phyloP scores from a whole-genome alignment of 2,113 vertebrate species.

The Plectropomus leopardus region DNA sequence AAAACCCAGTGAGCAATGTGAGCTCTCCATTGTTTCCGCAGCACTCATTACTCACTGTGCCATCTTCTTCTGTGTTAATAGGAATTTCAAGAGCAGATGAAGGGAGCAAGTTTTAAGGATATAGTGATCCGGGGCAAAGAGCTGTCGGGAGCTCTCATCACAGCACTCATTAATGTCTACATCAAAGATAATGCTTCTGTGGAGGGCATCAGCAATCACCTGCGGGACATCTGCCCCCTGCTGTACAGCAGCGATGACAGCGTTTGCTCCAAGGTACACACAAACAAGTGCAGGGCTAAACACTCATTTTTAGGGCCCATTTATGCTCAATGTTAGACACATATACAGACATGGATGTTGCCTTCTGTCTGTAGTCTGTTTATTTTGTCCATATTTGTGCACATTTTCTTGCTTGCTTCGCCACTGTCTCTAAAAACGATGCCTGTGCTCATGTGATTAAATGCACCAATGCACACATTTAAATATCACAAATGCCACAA shows the following conservation, averaged over 20 bases:
- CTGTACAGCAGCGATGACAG: conserved; percentile 97
- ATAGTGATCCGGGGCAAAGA: conserved; percentile 94
- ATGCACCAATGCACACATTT: too few relatives aligned
- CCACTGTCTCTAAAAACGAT: too few relatives aligned
- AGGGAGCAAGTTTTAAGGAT: conserved; percentile 94
- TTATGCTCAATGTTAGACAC: too few relatives aligned
- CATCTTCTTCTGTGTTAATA: conserved; percentile 59
- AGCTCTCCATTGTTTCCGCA: background rate
- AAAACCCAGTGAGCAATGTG: background rate
- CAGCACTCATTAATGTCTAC: conserved; percentile 96
- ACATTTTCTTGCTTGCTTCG: too few relatives aligned
- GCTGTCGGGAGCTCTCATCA: conserved; percentile 93
- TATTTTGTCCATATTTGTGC: too few relatives aligned
- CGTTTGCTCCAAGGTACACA: conserved; percentile 93
- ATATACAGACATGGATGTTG: too few relatives aligned
- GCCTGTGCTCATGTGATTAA: too few relatives aligned
- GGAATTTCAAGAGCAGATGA: conserved; percentile 97
- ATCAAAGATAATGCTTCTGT: conserved; percentile 96
- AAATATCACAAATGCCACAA: too few relatives aligned
- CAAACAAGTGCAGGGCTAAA: too few relatives aligned
- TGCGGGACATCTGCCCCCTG: conserved; percentile 94
- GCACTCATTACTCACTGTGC: background rate
- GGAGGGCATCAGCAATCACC: conserved; percentile 93
- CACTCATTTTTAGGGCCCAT: too few relatives aligned
- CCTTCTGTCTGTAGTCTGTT: too few relatives aligned